Percentiles rank a stretch among this genome's conserved stretches.
These are phyloP conservation scores for Nasua narica DNA, from an alignment of 2,797 vertebrate genomes.

Conservation along the genomic window DNA sequence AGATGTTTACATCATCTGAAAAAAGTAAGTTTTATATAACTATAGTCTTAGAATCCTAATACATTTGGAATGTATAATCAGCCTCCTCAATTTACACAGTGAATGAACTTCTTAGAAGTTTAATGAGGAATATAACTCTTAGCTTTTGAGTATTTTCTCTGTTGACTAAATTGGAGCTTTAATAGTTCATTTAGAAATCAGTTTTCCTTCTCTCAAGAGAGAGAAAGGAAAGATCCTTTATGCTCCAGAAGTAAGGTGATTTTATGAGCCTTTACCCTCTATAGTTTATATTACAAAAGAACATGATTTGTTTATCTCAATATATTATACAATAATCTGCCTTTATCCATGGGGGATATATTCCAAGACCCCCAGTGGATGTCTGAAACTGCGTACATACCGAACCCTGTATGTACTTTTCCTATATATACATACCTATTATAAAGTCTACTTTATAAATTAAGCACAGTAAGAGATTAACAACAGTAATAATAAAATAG, in stretches of 20 bases:
- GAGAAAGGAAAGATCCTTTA: background rate
- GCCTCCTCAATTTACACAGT: background rate
- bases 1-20: constrained; percentile 39
- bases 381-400: background rate
- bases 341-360: background rate
- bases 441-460: background rate
- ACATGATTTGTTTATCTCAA: background rate
- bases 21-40: background rate
- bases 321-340: background rate
- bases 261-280: constrained; percentile 23
- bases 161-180: constrained; percentile 21
- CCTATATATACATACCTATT: background rate
- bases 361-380: background rate
- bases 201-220: background rate
- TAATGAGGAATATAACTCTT: constrained; percentile 4
- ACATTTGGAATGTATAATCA: constrained; percentile 13
- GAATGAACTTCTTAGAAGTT: constrained; percentile 17
- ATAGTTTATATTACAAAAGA: constrained; percentile 21
- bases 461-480: background rate
- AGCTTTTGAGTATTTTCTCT: constrained; percentile 39
- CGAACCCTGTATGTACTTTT: background rate
- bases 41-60: constrained; percentile 27
- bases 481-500: background rate
- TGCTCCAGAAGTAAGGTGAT: background rate
- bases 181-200: background rate